These are phyloP conservation scores for Bombus pyrosoma DNA, from an alignment of 1,140 invertebrate genomes.

Conservation along the genomic window DNA sequence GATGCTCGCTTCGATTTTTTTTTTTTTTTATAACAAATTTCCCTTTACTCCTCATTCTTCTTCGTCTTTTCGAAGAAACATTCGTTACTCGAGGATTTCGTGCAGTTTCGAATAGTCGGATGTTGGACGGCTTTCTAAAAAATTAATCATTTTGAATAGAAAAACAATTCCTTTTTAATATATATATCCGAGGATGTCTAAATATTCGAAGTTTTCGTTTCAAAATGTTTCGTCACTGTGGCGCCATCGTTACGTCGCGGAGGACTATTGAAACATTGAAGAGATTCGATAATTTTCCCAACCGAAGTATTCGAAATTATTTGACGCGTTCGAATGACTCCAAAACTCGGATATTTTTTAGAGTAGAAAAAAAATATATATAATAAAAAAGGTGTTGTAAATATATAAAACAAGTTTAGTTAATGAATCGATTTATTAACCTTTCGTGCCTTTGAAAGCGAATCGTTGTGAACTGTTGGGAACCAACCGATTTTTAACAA, in stretches of 20 bases:
- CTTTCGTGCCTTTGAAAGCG: slow-evolving; percentile 39
- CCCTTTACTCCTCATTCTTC: background rate
- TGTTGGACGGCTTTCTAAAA: background rate
- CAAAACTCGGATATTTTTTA: background rate
- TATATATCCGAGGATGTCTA: background rate
- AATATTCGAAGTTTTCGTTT: background rate
- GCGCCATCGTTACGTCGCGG: background rate
- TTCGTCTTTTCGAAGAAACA: background rate
- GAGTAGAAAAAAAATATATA: slow-evolving; percentile 1
- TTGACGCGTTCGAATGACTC: background rate
- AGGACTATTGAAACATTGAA: background rate
- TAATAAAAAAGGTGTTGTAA: slow-evolving; percentile 16
- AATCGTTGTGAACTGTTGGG: slow-evolving; percentile 44
- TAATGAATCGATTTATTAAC: slow-evolving; percentile 41
- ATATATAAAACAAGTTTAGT: slow-evolving; percentile 32
- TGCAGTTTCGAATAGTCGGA: slow-evolving; percentile 1
- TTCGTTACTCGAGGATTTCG: background rate
- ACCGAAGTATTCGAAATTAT: background rate
- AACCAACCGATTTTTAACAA: slow-evolving; percentile 30
- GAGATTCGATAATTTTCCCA: background rate
- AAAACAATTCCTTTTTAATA: background rate
- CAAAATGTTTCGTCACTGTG: background rate
- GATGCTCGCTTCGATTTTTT: slow-evolving; percentile 41
- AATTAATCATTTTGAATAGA: background rate
- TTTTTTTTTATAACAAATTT: background rate